These are phyloP conservation scores for Macquaria australasica DNA, from an alignment of 2,113 vertebrate species.

Conservation along the genomic window DNA sequence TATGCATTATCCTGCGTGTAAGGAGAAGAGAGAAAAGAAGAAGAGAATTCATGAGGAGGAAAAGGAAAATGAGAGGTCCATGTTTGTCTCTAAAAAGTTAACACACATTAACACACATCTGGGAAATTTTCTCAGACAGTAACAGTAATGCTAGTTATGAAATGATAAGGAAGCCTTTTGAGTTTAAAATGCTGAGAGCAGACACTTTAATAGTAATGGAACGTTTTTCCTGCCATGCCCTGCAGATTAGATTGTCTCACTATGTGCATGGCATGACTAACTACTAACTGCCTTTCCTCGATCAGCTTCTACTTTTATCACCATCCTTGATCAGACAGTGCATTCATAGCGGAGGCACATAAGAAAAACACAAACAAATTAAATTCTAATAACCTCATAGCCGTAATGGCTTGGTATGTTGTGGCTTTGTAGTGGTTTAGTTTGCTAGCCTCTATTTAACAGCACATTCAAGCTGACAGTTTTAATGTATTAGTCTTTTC, in stretches of 20 bases:
- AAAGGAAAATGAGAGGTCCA: constrained; percentile 6
- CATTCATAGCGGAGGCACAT: not conserved
- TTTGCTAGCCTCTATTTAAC: not conserved
- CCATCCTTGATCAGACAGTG: constrained; percentile 19
- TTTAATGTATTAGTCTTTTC: constrained; percentile 6
- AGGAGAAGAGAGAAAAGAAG: constrained; percentile 33
- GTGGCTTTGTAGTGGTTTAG: constrained; percentile 18
- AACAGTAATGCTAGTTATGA: constrained; percentile 26
- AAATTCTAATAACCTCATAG: constrained; percentile 23
- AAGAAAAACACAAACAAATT: constrained; percentile 26
- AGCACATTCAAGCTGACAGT: not conserved
- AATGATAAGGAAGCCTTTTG: constrained; percentile 23
- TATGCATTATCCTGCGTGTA: constrained; percentile 93
- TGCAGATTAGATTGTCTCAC: constrained; percentile 37
- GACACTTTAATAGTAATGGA: constrained; percentile 4
- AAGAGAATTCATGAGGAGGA: constrained; percentile 8
- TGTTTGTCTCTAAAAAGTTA: constrained; percentile 15
- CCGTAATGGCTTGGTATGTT: not conserved
- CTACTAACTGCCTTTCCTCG: constrained; percentile 31
- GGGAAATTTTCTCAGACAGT: constrained; percentile 15
- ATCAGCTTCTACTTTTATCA: constrained; percentile 28
- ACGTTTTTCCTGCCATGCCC: constrained; percentile 15
- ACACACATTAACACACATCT: no score
- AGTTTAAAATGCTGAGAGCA: constrained; percentile 31
- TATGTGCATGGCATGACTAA: constrained; percentile 27